A percentile compares a stretch with the other conserved stretches of the same genome.
Conservation (phyloP, 2,113 vertebrate genomes). For the Holacanthus passer region DNA sequence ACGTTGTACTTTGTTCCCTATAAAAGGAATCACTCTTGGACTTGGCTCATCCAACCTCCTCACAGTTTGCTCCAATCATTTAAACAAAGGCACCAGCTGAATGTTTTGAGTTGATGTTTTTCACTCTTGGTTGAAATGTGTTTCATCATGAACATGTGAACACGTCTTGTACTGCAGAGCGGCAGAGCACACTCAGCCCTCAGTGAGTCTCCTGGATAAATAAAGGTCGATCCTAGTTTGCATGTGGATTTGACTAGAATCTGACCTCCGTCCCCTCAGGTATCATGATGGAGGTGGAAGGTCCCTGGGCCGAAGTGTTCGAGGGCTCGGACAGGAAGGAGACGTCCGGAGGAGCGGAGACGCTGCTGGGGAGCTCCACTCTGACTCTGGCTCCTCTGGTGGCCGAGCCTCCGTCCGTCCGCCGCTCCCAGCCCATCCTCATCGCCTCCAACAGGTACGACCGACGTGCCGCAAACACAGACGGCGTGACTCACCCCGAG, state of each 20-base stretch:
- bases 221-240: too few relatives aligned
- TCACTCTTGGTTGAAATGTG: too few relatives aligned
- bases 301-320: constrained; percentile 76
- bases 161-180: too few relatives aligned
- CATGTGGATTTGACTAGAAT: constrained; percentile 16
- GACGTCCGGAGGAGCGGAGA: not conserved
- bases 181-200: too few relatives aligned
- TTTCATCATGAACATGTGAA: too few relatives aligned
- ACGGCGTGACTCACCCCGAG: not conserved
- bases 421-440: constrained; percentile 73
- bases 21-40: too few relatives aligned
- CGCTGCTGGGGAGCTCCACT: constrained; percentile 49
- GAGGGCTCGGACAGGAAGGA: constrained; percentile 32
- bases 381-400: constrained; percentile 66
- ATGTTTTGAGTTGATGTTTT: too few relatives aligned
- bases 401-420: constrained; percentile 25
- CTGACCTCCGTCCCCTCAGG: constrained; percentile 18
- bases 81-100: too few relatives aligned
- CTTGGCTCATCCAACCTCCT: too few relatives aligned
- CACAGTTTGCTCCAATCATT: too few relatives aligned
- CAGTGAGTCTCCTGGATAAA: too few relatives aligned
- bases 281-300: constrained; percentile 81
- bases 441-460: constrained; percentile 70
- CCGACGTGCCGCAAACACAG: not conserved
- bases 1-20: too few relatives aligned